Conservation (phyloP, 2,888 invertebrate genomes). For the Andrena trimmerana region DNA sequence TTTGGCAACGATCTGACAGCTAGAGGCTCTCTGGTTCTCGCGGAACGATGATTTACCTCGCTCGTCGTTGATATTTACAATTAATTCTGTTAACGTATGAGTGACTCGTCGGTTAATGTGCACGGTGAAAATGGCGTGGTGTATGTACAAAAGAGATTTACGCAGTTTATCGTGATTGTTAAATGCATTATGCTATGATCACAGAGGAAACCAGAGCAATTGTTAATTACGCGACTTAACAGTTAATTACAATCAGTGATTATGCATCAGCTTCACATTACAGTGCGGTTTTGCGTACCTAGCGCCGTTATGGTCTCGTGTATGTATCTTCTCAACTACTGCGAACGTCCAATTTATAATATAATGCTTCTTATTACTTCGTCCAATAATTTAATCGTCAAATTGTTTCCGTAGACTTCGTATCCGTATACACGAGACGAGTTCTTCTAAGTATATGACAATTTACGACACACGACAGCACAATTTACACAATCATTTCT, state of each 20-base stretch:
- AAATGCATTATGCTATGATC: constrained; percentile 65
- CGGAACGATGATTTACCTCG: constrained; percentile 1
- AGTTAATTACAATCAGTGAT: constrained; percentile 37
- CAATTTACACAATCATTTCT: constrained; percentile 5
- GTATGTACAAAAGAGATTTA: constrained; percentile 65
- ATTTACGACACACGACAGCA: neutral
- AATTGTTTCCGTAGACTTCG: neutral
- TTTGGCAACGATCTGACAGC: constrained; percentile 59
- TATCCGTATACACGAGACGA: constrained; percentile 11
- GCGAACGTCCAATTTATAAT: neutral
- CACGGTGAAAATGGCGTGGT: constrained; percentile 29
- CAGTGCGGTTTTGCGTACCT: constrained; percentile 10
- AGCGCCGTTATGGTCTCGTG: neutral
- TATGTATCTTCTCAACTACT: constrained; percentile 7
- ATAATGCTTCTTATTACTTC: neutral
- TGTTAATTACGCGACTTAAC: constrained; percentile 53
- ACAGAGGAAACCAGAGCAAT: constrained; percentile 71
- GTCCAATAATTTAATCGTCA: neutral
- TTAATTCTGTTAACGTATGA: constrained; percentile 14
- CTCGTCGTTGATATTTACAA: constrained; percentile 49
- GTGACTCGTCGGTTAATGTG: constrained; percentile 27
- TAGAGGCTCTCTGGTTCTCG: neutral
- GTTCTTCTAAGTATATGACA: neutral
- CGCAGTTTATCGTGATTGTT: constrained; percentile 43
- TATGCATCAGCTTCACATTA: constrained; percentile 2